These are phyloP conservation scores for Pardosa pseudoannulata DNA, from an alignment of 2,888 invertebrate species.

Conservation along the genomic window DNA sequence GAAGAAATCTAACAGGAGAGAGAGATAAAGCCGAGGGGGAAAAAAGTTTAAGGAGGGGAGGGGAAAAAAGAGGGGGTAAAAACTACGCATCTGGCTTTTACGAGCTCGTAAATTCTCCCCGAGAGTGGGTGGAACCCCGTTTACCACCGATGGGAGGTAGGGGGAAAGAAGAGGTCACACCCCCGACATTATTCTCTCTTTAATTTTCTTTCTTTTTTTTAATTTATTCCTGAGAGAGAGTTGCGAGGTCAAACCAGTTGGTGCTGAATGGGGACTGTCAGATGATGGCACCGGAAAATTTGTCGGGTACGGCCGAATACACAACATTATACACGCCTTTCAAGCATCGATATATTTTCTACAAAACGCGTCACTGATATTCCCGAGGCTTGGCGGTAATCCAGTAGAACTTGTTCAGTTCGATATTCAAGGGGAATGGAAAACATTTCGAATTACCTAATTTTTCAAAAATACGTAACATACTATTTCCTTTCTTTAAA, in stretches of 20 bases:
- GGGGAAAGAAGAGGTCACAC: background rate
- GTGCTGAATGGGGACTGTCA: background rate
- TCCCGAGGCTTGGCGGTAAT: too few relatives aligned
- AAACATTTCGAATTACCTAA: too few relatives aligned
- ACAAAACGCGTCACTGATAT: too few relatives aligned
- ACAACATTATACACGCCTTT: background rate
- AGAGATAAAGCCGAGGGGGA: background rate
- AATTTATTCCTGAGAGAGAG: background rate
- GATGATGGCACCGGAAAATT: constrained; percentile 1
- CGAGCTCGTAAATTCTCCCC: constrained; percentile 13
- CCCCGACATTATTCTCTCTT: constrained; percentile 3
- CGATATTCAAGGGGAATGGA: too few relatives aligned
- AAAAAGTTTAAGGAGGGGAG: too few relatives aligned
- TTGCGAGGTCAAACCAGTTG: background rate
- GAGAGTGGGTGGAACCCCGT: constrained; percentile 10
- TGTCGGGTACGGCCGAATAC: background rate
- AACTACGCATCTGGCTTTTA: constrained; percentile 24
- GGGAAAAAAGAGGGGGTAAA: too few relatives aligned
- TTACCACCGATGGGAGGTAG: background rate
- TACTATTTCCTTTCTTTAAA: too few relatives aligned
- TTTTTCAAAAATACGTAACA: too few relatives aligned
- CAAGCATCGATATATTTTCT: background rate
- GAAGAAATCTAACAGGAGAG: background rate
- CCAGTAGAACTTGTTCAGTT: too few relatives aligned
- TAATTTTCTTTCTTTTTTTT: background rate